Evolutionary conservation across 2,888 invertebrate genomes (phyloP).

Genomic region (Uropetala carovei): DNA sequence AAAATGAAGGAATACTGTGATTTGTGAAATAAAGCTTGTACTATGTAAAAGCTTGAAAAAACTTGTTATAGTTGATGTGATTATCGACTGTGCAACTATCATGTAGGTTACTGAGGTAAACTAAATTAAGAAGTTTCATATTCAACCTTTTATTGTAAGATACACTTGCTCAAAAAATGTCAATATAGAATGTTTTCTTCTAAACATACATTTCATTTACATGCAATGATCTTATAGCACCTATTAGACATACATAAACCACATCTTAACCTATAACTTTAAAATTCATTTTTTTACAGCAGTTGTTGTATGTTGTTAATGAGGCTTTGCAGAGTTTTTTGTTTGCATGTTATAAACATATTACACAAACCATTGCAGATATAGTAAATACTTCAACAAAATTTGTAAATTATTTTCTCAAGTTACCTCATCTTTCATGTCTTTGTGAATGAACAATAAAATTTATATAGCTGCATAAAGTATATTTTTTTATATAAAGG

Average conservation of each 20-base stretch:
- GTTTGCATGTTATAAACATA: constrained; percentile 42
- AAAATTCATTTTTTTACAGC: constrained; percentile 25
- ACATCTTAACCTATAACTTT: constrained; percentile 52
- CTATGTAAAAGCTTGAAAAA: not conserved
- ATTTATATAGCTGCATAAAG: constrained; percentile 55
- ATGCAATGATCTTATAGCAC: constrained; percentile 60
- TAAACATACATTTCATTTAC: constrained; percentile 38
- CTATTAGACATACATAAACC: constrained; percentile 53
- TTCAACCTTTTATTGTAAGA: constrained; percentile 62
- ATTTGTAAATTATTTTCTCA: constrained; percentile 24
- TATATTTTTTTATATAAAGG: constrained; percentile 36
- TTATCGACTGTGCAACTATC: not conserved
- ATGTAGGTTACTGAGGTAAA: constrained; percentile 9
- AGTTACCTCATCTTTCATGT: constrained; percentile 20
- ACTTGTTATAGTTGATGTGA: constrained; percentile 9
- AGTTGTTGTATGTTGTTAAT: constrained; percentile 37
- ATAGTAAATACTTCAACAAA: constrained; percentile 12
- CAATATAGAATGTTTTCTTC: constrained; percentile 42
- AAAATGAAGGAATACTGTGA: not conserved
- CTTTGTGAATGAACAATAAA: constrained; percentile 42
- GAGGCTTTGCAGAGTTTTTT: not conserved
- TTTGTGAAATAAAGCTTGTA: constrained; percentile 21
- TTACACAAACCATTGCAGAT: constrained; percentile 52
- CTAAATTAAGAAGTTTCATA: constrained; percentile 10
- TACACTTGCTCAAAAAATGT: constrained; percentile 62